These are phyloP conservation scores for Stegophylla sp. DNA, from an alignment of 2,888 invertebrate species.

Conservation along the genomic window DNA sequence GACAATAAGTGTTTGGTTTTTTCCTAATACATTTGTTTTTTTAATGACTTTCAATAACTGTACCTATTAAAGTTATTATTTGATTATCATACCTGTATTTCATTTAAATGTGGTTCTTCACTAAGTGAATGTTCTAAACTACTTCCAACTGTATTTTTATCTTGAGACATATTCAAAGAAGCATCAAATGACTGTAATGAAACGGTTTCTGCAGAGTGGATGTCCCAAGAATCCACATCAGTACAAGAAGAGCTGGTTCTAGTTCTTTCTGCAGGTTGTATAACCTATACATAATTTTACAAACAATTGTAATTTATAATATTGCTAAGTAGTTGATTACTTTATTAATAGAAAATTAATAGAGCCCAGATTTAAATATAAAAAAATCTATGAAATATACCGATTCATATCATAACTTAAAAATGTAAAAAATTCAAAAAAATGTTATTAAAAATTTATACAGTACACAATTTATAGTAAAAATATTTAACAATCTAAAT, in stretches of 20 bases:
- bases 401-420: no score
- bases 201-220: conserved; percentile 61
- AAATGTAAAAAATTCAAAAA: no score
- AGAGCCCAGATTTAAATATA: background rate
- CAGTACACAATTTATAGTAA: no score
- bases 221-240: conserved; percentile 57
- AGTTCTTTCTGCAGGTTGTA: conserved; percentile 47
- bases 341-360: background rate
- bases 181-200: conserved; percentile 62
- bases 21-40: no score
- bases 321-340: background rate
- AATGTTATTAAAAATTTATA: no score
- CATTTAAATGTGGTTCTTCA: conserved; percentile 30
- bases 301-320: background rate
- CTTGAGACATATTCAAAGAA: conserved; percentile 9
- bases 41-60: no score
- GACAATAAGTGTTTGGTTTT: no score
- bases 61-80: no score
- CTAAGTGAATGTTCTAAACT: conserved; percentile 12
- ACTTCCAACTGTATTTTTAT: conserved; percentile 20
- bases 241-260: conserved; percentile 53
- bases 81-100: conserved; percentile 27
- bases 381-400: background rate
- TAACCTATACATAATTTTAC: conserved; percentile 16
- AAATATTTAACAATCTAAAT: no score